These are phyloP conservation scores for Microctenopoma steveboyesi DNA, from an alignment of 2,797 vertebrate species.

Conservation along the genomic window DNA sequence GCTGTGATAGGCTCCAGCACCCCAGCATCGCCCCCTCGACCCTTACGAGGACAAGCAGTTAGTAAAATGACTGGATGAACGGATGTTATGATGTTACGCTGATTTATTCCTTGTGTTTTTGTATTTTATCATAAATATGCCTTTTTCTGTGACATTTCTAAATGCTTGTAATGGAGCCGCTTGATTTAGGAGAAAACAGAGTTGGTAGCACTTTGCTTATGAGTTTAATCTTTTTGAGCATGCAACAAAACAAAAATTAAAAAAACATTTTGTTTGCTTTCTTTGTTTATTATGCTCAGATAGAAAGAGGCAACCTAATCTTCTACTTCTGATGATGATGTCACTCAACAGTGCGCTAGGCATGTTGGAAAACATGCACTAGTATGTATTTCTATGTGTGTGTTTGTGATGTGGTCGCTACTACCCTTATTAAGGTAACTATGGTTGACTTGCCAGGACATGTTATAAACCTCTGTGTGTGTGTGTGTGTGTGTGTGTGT, in stretches of 20 bases:
- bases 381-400: conserved; percentile 8
- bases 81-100: background rate
- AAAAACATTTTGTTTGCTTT: conserved; percentile 35
- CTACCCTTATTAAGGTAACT: conserved; percentile 71
- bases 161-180: background rate
- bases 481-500: conserved; percentile 20
- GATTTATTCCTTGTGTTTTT: too few species aligned
- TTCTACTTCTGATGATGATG: conserved; percentile 50
- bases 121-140: background rate
- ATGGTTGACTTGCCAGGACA: conserved; percentile 65
- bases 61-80: too few species aligned
- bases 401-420: conserved; percentile 45
- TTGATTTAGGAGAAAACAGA: conserved; percentile 9
- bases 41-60: too few species aligned
- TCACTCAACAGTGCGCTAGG: conserved; percentile 66
- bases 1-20: too few species aligned
- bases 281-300: conserved; percentile 14
- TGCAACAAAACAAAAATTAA: conserved; percentile 26
- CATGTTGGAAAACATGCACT: conserved; percentile 47
- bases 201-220: conserved; percentile 5
- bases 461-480: conserved; percentile 64
- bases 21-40: too few species aligned
- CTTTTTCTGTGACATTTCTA: background rate
- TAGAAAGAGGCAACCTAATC: conserved; percentile 42
- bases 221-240: conserved; percentile 17